phyloP scores from a whole-genome alignment of 30 jellyfish, hydroid and myxozoan species.

The Catostylus mosaicus region DNA sequence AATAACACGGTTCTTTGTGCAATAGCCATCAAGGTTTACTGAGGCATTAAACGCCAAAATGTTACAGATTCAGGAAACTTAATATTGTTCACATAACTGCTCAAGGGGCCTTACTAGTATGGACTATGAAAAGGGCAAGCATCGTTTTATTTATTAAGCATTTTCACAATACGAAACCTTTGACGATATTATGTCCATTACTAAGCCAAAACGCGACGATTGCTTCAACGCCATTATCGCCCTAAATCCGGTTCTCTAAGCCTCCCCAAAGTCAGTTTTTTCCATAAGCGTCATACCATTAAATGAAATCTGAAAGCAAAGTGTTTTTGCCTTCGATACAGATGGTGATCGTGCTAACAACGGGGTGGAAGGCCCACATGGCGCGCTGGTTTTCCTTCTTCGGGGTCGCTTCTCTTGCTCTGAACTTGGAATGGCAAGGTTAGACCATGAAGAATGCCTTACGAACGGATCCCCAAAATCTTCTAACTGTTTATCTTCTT shows the following conservation, averaged over 20 bases:
- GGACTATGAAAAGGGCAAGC: too few species aligned
- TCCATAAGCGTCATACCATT: conserved; percentile 72
- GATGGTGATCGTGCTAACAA: conserved; percentile 48
- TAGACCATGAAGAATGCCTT: conserved; percentile 60
- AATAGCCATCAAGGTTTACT: too few species aligned
- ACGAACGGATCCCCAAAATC: conserved; percentile 28
- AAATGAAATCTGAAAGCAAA: conserved; percentile 72
- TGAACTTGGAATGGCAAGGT: conserved; percentile 15
- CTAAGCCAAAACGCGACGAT: neutral
- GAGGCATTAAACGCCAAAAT: too few species aligned
- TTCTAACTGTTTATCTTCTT: neutral
- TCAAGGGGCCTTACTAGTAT: too few species aligned
- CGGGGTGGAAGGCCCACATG: conserved; percentile 47
- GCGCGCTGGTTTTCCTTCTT: conserved; percentile 50
- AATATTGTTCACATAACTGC: too few species aligned
- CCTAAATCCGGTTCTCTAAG: neutral
- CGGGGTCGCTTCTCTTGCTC: conserved; percentile 41
- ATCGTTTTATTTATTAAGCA: too few species aligned
- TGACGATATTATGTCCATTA: too few species aligned
- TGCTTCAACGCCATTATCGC: neutral
- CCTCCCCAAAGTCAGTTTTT: conserved; percentile 56
- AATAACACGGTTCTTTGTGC: too few species aligned
- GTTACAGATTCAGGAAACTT: too few species aligned
- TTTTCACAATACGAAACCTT: too few species aligned
- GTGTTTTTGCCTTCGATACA: conserved; percentile 73